These are phyloP conservation scores for Lordiphosa stackelbergi DNA, from an alignment of 1,140 invertebrate genomes.

Conservation along the genomic window DNA sequence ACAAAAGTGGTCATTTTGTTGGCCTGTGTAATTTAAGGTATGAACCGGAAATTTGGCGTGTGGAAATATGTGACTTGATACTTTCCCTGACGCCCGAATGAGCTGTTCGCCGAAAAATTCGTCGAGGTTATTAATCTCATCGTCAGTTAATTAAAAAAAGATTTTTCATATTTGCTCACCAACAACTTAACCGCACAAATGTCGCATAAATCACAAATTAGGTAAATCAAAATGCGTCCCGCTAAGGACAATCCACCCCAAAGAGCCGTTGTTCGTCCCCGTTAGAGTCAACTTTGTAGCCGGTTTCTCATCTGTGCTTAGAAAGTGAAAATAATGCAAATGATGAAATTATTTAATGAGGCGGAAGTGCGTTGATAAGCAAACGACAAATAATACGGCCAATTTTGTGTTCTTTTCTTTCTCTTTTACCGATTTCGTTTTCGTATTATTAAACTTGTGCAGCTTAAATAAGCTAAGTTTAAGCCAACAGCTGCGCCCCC, in stretches of 20 bases:
- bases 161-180: constrained; percentile 40
- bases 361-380: constrained; percentile 72
- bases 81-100: too few relatives aligned
- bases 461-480: constrained; percentile 1
- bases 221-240: constrained; percentile 43
- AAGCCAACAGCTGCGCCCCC: constrained; percentile 22
- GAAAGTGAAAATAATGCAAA: constrained; percentile 74
- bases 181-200: constrained; percentile 34
- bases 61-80: too few relatives aligned
- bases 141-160: constrained; percentile 61
- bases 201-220: constrained; percentile 72
- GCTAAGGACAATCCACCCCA: background rate
- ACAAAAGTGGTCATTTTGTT: too few relatives aligned
- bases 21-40: too few relatives aligned
- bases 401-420: constrained; percentile 7
- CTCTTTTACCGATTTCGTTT: background rate
- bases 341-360: constrained; percentile 75
- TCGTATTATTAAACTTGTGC: constrained; percentile 2
- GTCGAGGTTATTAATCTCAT: too few relatives aligned
- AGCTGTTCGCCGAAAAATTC: too few relatives aligned
- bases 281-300: background rate
- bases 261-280: too few relatives aligned
- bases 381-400: constrained; percentile 62
- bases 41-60: too few relatives aligned
- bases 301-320: constrained; percentile 45